A percentile compares a stretch with the other conserved stretches of the same genome.
These are phyloP conservation scores for Ectemnius lituratus DNA, from an alignment of 2,888 invertebrate genomes.

Conservation along the genomic window DNA sequence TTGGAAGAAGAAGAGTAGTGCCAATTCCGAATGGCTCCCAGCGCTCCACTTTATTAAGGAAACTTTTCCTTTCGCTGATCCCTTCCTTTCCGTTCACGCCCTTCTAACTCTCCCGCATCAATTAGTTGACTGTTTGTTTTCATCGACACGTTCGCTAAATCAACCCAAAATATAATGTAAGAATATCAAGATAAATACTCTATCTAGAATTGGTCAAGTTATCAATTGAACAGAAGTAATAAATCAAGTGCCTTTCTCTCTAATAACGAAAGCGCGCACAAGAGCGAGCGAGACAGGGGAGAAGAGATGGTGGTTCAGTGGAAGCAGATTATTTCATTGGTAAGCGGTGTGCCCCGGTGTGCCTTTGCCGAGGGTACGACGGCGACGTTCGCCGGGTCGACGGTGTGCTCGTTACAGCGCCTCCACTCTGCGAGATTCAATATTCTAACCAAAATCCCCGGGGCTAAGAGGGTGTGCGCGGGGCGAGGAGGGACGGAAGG, in stretches of 20 bases:
- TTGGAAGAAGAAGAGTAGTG: conserved; percentile 2
- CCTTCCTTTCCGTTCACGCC: too few relatives aligned
- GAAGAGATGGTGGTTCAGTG: conserved; percentile 26
- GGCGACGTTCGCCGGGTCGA: conserved; percentile 58
- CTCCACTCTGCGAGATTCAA: conserved; percentile 76
- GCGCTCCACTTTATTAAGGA: not conserved
- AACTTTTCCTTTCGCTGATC: conserved; percentile 2
- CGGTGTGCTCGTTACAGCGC: conserved; percentile 75
- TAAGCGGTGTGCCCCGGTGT: conserved; percentile 36
- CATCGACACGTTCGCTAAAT: too few relatives aligned
- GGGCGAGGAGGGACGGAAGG: conserved; percentile 9
- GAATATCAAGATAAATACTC: too few relatives aligned
- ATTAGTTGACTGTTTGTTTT: not conserved
- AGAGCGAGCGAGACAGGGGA: not conserved
- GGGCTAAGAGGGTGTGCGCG: conserved; percentile 67
- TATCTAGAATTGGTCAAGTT: too few relatives aligned
- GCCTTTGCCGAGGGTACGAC: conserved; percentile 38
- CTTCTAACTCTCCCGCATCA: not conserved
- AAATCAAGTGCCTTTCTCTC: not conserved
- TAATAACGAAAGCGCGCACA: too few relatives aligned
- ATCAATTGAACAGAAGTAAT: not conserved
- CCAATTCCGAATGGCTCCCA: not conserved
- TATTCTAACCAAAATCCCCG: conserved; percentile 78
- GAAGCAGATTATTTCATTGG: conserved; percentile 52
- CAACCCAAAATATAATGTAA: too few relatives aligned